A percentile compares a stretch with the other conserved stretches of the same genome.
phyloP scores from a whole-genome alignment of 1,140 invertebrate genomes.

The Macrosteles quadrilineatus region DNA sequence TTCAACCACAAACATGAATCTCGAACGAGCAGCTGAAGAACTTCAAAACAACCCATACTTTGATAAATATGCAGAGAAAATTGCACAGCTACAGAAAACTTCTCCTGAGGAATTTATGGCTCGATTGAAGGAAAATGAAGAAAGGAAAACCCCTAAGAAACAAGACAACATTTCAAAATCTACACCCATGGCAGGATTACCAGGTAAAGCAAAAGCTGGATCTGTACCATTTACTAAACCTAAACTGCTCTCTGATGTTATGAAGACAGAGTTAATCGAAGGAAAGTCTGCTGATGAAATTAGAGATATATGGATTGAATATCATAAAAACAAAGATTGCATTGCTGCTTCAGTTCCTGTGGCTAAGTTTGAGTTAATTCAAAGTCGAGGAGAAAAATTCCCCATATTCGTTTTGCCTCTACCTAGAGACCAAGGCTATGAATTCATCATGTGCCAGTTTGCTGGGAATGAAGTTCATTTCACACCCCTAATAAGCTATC shows the following conservation, averaged over 20 bases:
- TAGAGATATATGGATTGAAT: constrained; percentile 74
- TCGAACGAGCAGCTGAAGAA: constrained; percentile 61
- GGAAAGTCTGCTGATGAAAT: constrained; percentile 76
- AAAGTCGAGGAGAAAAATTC: constrained; percentile 58
- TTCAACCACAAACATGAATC: constrained; percentile 26
- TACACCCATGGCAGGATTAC: constrained; percentile 29
- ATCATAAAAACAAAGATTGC: constrained; percentile 74
- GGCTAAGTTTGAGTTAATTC: constrained; percentile 61
- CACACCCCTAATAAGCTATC: constrained; percentile 83
- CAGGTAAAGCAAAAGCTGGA: constrained; percentile 36
- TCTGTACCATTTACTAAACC: constrained; percentile 29
- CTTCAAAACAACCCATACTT: constrained; percentile 77
- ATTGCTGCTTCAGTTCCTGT: constrained; percentile 69
- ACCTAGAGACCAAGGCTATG: constrained; percentile 80
- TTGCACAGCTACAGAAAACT: constrained; percentile 70
- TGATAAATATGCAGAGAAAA: constrained; percentile 79
- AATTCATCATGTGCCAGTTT: constrained; percentile 84
- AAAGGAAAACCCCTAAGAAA: constrained; percentile 52
- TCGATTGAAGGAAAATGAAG: constrained; percentile 61
- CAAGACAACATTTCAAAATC: constrained; percentile 37
- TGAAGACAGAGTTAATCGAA: constrained; percentile 76
- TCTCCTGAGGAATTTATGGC: constrained; percentile 74
- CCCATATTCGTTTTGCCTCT: constrained; percentile 80
- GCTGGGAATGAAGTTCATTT: constrained; percentile 76
- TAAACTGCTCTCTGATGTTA: constrained; percentile 65